These are phyloP conservation scores for Lysandra bellargus DNA, from an alignment of 2,888 invertebrate genomes.

Conservation along the genomic window DNA sequence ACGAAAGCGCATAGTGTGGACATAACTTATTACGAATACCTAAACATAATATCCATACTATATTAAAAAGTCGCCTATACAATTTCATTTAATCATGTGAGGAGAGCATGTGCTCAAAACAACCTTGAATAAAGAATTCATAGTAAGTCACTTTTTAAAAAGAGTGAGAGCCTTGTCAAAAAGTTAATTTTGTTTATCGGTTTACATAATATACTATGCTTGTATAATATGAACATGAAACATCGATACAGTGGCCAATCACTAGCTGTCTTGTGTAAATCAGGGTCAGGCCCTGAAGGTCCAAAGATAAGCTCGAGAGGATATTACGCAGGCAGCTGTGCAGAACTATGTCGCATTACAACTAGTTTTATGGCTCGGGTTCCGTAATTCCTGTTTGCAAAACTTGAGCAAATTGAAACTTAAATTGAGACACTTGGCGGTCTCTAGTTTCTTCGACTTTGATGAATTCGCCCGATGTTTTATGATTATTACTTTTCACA, in stretches of 20 bases:
- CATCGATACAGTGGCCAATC: background rate
- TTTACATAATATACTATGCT: too few species aligned
- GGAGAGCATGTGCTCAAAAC: background rate
- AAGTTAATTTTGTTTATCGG: too few species aligned
- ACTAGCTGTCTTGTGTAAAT: conserved; percentile 66
- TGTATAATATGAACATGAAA: too few species aligned
- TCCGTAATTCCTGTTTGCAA: conserved; percentile 32
- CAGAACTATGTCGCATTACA: conserved; percentile 65
- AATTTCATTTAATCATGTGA: too few species aligned
- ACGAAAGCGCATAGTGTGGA: too few species aligned
- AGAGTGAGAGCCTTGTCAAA: too few species aligned
- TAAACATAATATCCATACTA: too few species aligned
- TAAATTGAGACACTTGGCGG: conserved; percentile 37
- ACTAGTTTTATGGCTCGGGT: conserved; percentile 53
- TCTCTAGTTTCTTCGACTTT: conserved; percentile 33
- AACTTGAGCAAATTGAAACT: conserved; percentile 38
- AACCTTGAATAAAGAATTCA: background rate
- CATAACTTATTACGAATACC: too few species aligned
- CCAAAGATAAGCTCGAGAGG: conserved; percentile 59
- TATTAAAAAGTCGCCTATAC: too few species aligned
- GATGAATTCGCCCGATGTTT: conserved; percentile 11
- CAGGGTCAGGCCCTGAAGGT: conserved; percentile 61
- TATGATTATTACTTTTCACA: conserved; percentile 19
- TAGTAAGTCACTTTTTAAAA: too few species aligned
- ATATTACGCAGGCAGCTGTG: conserved; percentile 58